Evolutionary conservation across 2,113 vertebrate genomes (phyloP).

Genomic region (Nicator chloris): DNA sequence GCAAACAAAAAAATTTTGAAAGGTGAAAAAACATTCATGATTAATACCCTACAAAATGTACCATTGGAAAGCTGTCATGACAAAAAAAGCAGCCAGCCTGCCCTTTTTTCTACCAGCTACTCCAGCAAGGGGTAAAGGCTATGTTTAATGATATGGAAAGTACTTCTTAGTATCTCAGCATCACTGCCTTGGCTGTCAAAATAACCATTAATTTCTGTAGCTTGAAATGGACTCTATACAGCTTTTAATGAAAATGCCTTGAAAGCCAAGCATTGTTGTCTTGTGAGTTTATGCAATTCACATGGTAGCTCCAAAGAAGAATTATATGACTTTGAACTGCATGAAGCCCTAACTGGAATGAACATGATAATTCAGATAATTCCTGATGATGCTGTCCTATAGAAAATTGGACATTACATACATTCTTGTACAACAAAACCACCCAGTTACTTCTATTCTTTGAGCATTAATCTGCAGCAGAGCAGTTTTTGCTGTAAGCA

Average conservation of each 20-base stretch:
- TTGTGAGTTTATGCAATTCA: neutral
- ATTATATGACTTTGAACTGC: neutral
- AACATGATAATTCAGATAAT: neutral
- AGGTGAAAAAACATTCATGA: neutral
- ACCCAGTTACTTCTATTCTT: neutral
- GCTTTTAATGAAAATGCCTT: neutral
- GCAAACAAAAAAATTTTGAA: neutral
- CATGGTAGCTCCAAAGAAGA: neutral
- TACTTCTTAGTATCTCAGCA: conserved; percentile 14
- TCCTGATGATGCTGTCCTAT: neutral
- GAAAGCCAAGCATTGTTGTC: neutral
- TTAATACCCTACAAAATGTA: neutral
- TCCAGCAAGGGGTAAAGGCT: neutral
- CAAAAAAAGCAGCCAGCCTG: neutral
- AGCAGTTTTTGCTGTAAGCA: neutral
- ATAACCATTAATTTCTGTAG: neutral
- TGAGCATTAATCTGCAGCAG: neutral
- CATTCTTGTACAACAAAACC: neutral
- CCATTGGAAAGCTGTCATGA: neutral
- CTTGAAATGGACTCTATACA: conserved; percentile 29
- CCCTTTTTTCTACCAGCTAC: conserved; percentile 13
- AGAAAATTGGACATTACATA: neutral
- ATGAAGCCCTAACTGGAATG: neutral
- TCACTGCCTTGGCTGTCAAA: conserved; percentile 15
- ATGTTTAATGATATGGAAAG: conserved; percentile 43